Conservation (phyloP, 2,888 invertebrate species). For the Spodoptera littoralis region DNA sequence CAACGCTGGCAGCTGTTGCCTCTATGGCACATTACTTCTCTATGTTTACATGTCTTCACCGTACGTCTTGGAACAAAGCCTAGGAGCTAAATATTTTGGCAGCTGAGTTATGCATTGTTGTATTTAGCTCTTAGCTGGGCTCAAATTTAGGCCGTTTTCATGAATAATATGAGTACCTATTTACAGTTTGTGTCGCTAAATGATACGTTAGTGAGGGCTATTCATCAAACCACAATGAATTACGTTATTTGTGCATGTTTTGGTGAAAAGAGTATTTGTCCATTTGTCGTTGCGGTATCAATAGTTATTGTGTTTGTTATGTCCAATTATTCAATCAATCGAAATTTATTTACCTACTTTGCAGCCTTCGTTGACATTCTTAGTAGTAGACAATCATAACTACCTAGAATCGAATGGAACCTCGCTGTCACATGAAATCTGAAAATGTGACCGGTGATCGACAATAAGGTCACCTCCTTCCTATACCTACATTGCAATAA, state of each 20-base stretch:
- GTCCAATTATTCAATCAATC: no score
- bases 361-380: no score
- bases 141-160: constrained; percentile 17
- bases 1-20: constrained; percentile 72
- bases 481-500: no score
- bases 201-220: background rate
- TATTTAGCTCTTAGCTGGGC: constrained; percentile 17
- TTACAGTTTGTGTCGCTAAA: background rate
- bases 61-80: constrained; percentile 66
- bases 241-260: background rate
- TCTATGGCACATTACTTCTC: constrained; percentile 64
- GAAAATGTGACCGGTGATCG: no score
- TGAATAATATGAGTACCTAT: constrained; percentile 6
- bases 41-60: constrained; percentile 63
- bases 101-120: constrained; percentile 58
- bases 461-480: no score
- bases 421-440: no score
- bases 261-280: no score
- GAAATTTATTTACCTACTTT: no score
- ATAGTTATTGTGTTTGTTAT: no score
- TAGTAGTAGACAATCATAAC: no score
- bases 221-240: constrained; percentile 1
- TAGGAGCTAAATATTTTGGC: constrained; percentile 65
- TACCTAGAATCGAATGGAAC: no score
- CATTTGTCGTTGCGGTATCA: no score